Evolutionary conservation across 2,797 vertebrate genomes (phyloP).

Genomic region (Tenualosa thibaudeaui): DNA sequence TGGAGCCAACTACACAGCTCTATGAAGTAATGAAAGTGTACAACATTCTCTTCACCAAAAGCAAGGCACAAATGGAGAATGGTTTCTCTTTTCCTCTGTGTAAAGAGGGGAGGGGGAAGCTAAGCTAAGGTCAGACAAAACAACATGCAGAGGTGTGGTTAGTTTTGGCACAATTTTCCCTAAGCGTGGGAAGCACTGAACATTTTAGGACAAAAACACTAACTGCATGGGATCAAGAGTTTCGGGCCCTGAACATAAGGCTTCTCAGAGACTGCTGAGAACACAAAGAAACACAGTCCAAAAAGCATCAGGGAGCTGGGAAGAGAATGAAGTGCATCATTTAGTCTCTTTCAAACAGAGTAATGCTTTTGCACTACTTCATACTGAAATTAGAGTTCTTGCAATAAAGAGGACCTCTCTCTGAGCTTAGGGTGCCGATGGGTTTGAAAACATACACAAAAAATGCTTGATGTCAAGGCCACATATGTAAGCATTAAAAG

Average conservation of each 20-base stretch:
- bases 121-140: neutral
- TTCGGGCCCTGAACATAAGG: neutral
- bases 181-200: neutral
- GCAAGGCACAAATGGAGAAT: neutral
- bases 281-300: neutral
- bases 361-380: neutral
- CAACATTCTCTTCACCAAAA: too few relatives aligned
- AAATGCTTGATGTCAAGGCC: neutral
- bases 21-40: neutral
- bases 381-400: neutral
- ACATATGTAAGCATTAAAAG: too few relatives aligned
- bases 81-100: neutral
- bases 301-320: neutral
- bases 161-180: constrained; percentile 8
- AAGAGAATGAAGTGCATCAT: neutral
- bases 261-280: neutral
- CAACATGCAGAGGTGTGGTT: neutral
- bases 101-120: neutral
- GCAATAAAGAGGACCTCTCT: neutral
- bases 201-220: neutral
- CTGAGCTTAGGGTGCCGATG: neutral
- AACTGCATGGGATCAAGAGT: neutral
- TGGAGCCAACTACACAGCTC: neutral
- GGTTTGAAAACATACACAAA: neutral
- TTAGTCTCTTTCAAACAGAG: neutral